Evolutionary conservation across 2,113 vertebrate genomes (phyloP), one percentile per base, ranked within the genome.

Genomic region (Neotragus pygmaeus): DNA sequence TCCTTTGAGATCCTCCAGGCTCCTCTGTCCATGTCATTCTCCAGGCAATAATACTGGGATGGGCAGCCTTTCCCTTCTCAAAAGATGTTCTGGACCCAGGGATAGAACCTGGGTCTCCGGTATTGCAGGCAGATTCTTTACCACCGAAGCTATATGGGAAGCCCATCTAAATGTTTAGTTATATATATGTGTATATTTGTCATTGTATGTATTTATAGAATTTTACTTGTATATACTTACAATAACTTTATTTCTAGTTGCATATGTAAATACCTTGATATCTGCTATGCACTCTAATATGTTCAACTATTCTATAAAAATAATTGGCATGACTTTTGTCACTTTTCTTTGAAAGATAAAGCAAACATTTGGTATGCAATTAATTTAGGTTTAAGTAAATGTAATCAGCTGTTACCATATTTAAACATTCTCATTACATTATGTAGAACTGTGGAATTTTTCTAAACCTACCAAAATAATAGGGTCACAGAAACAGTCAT

Each of bases 311-410:
- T 75, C 19, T 39, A 6, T 12, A 95, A 70, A 28, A 94, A 51
- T 73, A 73, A 36, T 60, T 82, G 45, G 4, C 36, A n/a, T 91
- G 39, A 17, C 23, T 86, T 87, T 84, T 85, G 43, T 53, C 57
- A 73, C 25, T 82, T 78, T 94, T 97, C 70, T 93, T 93, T 84
- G 64, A 82, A 97, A 94, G 33, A 75, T 83, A 80, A 84, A 80
- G 12, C 23, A 80, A 88, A n/a, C 6, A 84, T 23, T 96, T 94
- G 36, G 39, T 28, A 70, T 78, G 47, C 8, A 78, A 33, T 89
- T 97, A 45, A 81, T 93, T 85, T 27, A 88, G 30, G 80, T 25
- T 85, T 94, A 95, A 88, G 55, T 91, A 84, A 83, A 91, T 53
- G 27, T 49, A 84, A 93, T 25, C 27, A 89, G 8, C 23, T 81